These are phyloP conservation scores for Sarcoramphus papa DNA, from an alignment of 2,797 vertebrate genomes.

Conservation along the genomic window DNA sequence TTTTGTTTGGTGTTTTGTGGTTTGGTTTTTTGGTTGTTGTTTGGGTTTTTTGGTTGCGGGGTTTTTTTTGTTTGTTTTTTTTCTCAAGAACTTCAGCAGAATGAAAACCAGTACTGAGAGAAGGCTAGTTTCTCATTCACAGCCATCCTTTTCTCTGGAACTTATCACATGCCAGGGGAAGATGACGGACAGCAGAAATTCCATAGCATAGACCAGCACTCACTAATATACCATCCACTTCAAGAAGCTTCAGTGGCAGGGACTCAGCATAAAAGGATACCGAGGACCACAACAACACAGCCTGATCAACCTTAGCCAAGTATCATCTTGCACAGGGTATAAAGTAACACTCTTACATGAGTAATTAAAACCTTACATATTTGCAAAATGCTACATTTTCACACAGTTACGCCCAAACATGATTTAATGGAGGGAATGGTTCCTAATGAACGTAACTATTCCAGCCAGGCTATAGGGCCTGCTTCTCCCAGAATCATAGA, in stretches of 20 bases:
- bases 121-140: neutral
- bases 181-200: neutral
- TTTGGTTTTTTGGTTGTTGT: too few relatives aligned
- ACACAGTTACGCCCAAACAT: neutral
- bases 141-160: neutral
- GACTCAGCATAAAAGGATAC: neutral
- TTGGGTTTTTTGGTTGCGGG: neutral
- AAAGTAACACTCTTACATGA: neutral
- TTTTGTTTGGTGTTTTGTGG: neutral
- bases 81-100: neutral
- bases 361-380: neutral
- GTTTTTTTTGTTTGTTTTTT: neutral
- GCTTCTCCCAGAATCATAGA: neutral
- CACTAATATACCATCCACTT: neutral
- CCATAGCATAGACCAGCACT: neutral
- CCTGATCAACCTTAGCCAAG: neutral
- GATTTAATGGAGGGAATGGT: neutral
- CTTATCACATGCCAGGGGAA: neutral
- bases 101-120: neutral
- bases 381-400: neutral
- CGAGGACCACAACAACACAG: neutral
- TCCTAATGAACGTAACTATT: neutral
- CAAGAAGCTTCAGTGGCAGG: neutral
- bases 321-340: neutral
- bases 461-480: neutral